Conservation (phyloP, 2,888 invertebrate species). For the Lottia scabra region DNA sequence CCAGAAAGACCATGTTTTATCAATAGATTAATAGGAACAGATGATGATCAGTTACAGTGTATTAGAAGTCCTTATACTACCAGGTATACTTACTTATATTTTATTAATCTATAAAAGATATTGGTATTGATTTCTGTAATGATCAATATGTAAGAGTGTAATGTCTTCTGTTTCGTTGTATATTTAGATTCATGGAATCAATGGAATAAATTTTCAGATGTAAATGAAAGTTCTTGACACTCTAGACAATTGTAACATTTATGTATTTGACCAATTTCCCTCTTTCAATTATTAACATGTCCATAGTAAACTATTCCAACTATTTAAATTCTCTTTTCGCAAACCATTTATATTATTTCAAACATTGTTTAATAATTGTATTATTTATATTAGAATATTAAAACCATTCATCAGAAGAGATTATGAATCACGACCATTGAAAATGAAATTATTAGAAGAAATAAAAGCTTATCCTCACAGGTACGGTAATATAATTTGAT, state of each 20-base stretch:
- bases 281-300: too few species aligned
- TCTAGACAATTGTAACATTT: too few species aligned
- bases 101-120: too few species aligned
- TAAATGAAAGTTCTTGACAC: too few species aligned
- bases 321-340: too few species aligned
- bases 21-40: constrained; percentile 65
- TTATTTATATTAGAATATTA: constrained; percentile 72
- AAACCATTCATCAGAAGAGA: constrained; percentile 89
- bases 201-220: too few species aligned
- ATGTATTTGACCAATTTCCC: too few species aligned
- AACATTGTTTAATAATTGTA: background rate
- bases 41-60: constrained; percentile 63
- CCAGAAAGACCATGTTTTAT: constrained; percentile 57
- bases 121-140: too few species aligned
- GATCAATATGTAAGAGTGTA: background rate
- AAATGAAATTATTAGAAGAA: constrained; percentile 80
- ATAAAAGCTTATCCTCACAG: constrained; percentile 70
- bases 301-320: too few species aligned
- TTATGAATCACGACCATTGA: constrained; percentile 76
- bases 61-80: constrained; percentile 71
- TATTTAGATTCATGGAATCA: background rate
- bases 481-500: constrained; percentile 29
- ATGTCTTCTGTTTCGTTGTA: background rate
- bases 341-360: too few species aligned
- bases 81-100: constrained; percentile 52